These are phyloP conservation scores for Peromyscus nudipes DNA, from an alignment of 2,797 vertebrate species.

Conservation along the genomic window DNA sequence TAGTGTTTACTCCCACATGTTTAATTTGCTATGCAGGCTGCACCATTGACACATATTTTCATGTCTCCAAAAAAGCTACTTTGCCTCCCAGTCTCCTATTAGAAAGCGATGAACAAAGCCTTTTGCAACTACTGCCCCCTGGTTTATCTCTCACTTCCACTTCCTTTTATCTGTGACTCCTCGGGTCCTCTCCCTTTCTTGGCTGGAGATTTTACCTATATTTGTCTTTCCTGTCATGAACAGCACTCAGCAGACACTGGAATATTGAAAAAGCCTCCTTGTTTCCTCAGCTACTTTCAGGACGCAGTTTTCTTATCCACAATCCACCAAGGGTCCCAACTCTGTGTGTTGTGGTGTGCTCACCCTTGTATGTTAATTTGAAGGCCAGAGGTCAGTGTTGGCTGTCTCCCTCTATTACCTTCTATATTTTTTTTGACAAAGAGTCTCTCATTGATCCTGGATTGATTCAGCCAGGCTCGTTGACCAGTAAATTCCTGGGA, in stretches of 20 bases:
- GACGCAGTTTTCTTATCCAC: background rate
- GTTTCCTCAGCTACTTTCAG: background rate
- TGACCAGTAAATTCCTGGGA: background rate
- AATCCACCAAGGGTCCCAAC: rapidly evolving
- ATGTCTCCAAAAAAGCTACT: background rate
- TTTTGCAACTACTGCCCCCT: background rate
- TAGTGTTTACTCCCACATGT: background rate
- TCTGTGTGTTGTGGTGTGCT: background rate
- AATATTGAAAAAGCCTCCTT: rapidly evolving
- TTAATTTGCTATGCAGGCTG: background rate
- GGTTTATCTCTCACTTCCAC: background rate
- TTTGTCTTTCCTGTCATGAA: background rate
- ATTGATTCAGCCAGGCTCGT: background rate
- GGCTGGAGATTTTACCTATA: background rate
- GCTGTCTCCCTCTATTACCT: background rate
- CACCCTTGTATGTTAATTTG: background rate
- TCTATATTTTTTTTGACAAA: background rate
- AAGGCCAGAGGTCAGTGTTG: background rate
- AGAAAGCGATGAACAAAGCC: background rate
- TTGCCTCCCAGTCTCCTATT: background rate
- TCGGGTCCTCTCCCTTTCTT: background rate
- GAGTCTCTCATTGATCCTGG: background rate
- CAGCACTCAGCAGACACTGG: background rate
- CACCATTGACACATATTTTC: background rate
- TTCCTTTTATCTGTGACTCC: background rate